Percentiles rank a stretch among this genome's conserved stretches.
Conservation (phyloP, 1,140 invertebrate genomes). For the Bombus sylvicola region DNA sequence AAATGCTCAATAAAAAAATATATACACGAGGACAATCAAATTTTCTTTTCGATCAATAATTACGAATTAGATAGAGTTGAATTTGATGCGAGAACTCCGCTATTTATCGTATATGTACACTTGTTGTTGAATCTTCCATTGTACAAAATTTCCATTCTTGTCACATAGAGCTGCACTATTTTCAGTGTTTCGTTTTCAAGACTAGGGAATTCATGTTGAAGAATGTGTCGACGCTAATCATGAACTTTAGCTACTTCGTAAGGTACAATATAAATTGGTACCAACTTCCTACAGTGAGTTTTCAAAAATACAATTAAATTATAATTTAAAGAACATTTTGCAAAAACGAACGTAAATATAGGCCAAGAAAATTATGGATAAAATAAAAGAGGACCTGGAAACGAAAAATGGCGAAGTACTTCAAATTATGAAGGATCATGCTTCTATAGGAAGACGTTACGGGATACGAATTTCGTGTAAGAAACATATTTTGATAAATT, state of each 20-base stretch:
- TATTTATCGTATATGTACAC: no score
- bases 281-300: neutral
- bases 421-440: neutral
- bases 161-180: neutral
- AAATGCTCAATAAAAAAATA: neutral
- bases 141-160: neutral
- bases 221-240: neutral
- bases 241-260: neutral
- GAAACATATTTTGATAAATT: neutral
- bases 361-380: conserved; percentile 25
- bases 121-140: neutral
- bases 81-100: no score
- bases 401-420: neutral
- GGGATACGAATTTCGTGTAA: neutral
- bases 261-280: neutral
- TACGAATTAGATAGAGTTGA: no score
- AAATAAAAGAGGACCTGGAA: neutral
- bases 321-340: neutral
- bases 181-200: neutral
- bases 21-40: no score
- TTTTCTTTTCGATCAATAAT: no score
- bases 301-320: neutral
- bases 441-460: neutral
- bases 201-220: neutral
- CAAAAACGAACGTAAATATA: neutral